phyloP scores from a whole-genome alignment of 2,888 invertebrate species.

The Oeneis ivallda region DNA sequence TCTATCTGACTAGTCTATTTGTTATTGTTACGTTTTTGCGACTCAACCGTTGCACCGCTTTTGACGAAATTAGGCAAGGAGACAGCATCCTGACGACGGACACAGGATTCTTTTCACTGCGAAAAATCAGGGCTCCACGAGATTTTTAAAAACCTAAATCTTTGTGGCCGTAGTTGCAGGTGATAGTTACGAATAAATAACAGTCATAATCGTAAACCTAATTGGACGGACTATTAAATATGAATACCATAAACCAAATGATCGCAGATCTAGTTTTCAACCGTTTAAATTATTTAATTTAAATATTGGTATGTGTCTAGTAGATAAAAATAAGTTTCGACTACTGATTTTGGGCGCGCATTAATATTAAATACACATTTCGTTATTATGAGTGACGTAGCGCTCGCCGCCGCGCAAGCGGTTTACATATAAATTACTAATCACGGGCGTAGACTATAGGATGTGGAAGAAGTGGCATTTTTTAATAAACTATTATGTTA shows the following conservation, averaged over 20 bases:
- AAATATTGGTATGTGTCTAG: background rate
- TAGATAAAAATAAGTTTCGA: constrained; percentile 12
- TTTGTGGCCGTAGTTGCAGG: too few relatives aligned
- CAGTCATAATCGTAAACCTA: too few relatives aligned
- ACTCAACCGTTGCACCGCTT: too few relatives aligned
- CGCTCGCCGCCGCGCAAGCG: constrained; percentile 53
- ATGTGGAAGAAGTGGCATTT: constrained; percentile 23
- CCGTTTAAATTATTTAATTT: background rate
- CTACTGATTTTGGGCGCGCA: constrained; percentile 27
- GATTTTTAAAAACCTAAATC: too few relatives aligned
- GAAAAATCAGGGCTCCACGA: too few relatives aligned
- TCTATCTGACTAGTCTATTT: too few relatives aligned
- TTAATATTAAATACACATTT: constrained; percentile 32
- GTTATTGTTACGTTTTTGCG: too few relatives aligned
- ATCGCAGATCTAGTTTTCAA: constrained; percentile 1
- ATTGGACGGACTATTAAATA: too few relatives aligned
- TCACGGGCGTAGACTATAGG: constrained; percentile 36
- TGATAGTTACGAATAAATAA: too few relatives aligned
- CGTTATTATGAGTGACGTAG: constrained; percentile 58
- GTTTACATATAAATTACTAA: constrained; percentile 80
- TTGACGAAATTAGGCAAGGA: too few relatives aligned
- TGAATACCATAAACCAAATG: background rate
- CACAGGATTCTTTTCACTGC: too few relatives aligned
- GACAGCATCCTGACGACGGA: too few relatives aligned
- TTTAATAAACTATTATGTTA: background rate